Evolutionary conservation across 2,797 vertebrate species (phyloP).

Genomic region (Platalea minor): DNA sequence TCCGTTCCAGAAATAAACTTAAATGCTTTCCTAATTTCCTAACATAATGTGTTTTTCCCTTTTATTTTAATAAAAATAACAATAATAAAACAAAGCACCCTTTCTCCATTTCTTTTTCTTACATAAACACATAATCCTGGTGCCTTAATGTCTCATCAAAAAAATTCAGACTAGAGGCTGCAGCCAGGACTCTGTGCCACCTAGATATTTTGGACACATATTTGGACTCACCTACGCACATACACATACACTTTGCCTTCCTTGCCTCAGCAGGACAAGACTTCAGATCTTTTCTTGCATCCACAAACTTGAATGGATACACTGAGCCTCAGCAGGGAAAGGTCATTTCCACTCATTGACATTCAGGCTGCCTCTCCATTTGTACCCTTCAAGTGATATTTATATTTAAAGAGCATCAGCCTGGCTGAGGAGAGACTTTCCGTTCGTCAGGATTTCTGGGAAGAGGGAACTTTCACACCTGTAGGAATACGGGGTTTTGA

Average conservation of each 20-base stretch:
- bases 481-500: neutral
- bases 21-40: slow-evolving; percentile 45
- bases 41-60: slow-evolving; percentile 39
- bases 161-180: slow-evolving; percentile 28
- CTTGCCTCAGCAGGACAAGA: neutral
- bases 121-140: slow-evolving; percentile 44
- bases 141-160: slow-evolving; percentile 64
- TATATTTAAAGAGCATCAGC: neutral
- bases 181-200: slow-evolving; percentile 59
- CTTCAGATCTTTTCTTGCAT: neutral
- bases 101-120: neutral
- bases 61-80: slow-evolving; percentile 48
- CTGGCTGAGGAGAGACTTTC: neutral
- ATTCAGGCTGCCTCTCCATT: slow-evolving; percentile 1
- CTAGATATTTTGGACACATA: slow-evolving; percentile 39
- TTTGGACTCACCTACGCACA: neutral
- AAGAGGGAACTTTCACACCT: slow-evolving; percentile 1
- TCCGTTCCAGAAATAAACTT: slow-evolving; percentile 48
- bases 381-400: neutral
- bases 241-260: neutral
- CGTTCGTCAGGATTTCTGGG: slow-evolving; percentile 22
- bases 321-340: slow-evolving; percentile 6
- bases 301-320: neutral
- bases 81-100: slow-evolving; percentile 35
- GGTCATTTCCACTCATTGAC: slow-evolving; percentile 56